Conservation (phyloP, 1,140 invertebrate species). For the Euwallacea similis region DNA sequence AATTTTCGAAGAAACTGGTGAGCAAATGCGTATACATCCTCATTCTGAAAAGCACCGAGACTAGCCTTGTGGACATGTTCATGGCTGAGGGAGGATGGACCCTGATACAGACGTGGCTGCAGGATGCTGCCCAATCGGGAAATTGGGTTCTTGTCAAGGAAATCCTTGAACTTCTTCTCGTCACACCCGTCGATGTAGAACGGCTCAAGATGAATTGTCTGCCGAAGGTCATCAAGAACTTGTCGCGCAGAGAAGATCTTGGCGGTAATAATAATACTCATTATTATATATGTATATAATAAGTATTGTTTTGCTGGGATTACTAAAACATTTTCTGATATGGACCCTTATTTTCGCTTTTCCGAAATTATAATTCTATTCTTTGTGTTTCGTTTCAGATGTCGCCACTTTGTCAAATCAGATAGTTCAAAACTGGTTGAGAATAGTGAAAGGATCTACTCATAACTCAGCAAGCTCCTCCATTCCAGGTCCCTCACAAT, state of each 20-base stretch:
- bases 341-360: background rate
- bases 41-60: slow-evolving; percentile 86
- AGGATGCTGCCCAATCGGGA: slow-evolving; percentile 77
- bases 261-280: slow-evolving; percentile 62
- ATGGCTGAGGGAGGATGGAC: slow-evolving; percentile 90
- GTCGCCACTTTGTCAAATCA: slow-evolving; percentile 65
- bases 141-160: slow-evolving; percentile 87
- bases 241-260: slow-evolving; percentile 80
- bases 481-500: background rate
- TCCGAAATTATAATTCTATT: no score
- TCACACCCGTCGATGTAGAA: slow-evolving; percentile 86
- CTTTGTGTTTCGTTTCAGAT: slow-evolving; percentile 41
- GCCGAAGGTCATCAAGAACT: slow-evolving; percentile 86
- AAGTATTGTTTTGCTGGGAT: background rate
- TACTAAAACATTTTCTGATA: background rate
- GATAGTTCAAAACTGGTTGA: slow-evolving; percentile 89
- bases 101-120: slow-evolving; percentile 83
- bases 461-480: background rate
- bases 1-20: slow-evolving; percentile 93
- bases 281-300: background rate
- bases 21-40: slow-evolving; percentile 95
- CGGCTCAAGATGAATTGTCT: slow-evolving; percentile 87
- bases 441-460: slow-evolving; percentile 67
- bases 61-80: slow-evolving; percentile 81
- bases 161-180: slow-evolving; percentile 77